phyloP scores from a whole-genome alignment of 2,113 vertebrate species.

The Aplodontia rufa region DNA sequence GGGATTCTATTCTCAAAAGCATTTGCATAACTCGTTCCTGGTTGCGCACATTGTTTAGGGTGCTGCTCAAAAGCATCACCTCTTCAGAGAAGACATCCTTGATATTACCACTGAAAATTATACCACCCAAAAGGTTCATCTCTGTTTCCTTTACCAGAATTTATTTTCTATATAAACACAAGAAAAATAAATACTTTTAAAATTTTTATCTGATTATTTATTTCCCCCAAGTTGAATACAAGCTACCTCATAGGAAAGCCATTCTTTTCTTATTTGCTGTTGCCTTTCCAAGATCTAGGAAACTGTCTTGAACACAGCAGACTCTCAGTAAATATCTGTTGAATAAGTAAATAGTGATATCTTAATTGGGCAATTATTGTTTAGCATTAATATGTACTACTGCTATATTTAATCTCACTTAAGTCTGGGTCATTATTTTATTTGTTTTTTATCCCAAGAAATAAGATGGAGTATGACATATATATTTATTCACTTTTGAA shows the following conservation, averaged over 20 bases:
- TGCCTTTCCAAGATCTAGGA: background rate
- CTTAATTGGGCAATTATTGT: background rate
- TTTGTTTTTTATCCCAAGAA: background rate
- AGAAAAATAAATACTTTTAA: background rate
- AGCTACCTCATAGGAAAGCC: background rate
- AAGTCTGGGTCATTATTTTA: background rate
- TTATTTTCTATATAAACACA: background rate
- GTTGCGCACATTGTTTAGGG: background rate
- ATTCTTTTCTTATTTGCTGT: background rate
- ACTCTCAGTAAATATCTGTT: background rate
- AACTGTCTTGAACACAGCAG: background rate
- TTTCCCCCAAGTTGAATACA: background rate
- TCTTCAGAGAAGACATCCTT: background rate
- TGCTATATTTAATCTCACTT: background rate
- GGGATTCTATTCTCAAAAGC: background rate
- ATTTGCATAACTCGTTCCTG: background rate
- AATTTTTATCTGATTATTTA: background rate
- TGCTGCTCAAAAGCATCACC: background rate
- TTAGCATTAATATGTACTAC: background rate
- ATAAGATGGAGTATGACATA: no score
- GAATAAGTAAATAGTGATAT: background rate
- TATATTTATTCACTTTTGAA: background rate
- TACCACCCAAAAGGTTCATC: background rate
- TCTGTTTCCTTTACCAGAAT: background rate
- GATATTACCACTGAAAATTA: background rate